phyloP scores from a whole-genome alignment of 2,888 invertebrate genomes.

The Charanyca ferruginea region DNA sequence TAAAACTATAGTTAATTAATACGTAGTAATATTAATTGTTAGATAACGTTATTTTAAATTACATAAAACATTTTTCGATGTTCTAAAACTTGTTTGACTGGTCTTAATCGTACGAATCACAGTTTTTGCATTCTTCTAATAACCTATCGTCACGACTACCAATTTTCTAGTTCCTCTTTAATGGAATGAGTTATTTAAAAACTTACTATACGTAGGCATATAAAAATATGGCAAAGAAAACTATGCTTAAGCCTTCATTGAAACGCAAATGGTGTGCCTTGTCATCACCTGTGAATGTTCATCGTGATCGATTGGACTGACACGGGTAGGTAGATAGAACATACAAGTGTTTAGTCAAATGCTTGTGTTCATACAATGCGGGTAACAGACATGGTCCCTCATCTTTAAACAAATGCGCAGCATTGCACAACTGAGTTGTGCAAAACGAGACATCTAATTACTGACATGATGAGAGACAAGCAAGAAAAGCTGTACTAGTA shows the following conservation, averaged over 20 bases:
- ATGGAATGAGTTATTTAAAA: conserved; percentile 84
- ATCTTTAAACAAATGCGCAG: conserved; percentile 57
- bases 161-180: conserved; percentile 83
- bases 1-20: conserved; percentile 88
- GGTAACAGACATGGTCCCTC: conserved; percentile 58
- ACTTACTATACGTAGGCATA: conserved; percentile 79
- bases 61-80: conserved; percentile 90
- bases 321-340: conserved; percentile 27
- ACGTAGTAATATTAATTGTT: conserved; percentile 85
- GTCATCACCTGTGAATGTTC: conserved; percentile 19
- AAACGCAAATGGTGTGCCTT: conserved; percentile 53
- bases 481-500: conserved; percentile 23
- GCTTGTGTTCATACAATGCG: conserved; percentile 48
- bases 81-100: conserved; percentile 90
- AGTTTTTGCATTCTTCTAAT: conserved; percentile 90
- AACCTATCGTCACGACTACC: conserved; percentile 88
- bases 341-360: conserved; percentile 40
- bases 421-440: conserved; percentile 40
- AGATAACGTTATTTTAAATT: conserved; percentile 82
- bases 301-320: conserved; percentile 34
- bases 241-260: conserved; percentile 60
- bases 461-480: conserved; percentile 62
- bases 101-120: conserved; percentile 91
- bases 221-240: conserved; percentile 85
- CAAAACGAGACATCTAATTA: conserved; percentile 38